phyloP scores from a whole-genome alignment of 1,140 invertebrate species.

The Sinella curviseta region DNA sequence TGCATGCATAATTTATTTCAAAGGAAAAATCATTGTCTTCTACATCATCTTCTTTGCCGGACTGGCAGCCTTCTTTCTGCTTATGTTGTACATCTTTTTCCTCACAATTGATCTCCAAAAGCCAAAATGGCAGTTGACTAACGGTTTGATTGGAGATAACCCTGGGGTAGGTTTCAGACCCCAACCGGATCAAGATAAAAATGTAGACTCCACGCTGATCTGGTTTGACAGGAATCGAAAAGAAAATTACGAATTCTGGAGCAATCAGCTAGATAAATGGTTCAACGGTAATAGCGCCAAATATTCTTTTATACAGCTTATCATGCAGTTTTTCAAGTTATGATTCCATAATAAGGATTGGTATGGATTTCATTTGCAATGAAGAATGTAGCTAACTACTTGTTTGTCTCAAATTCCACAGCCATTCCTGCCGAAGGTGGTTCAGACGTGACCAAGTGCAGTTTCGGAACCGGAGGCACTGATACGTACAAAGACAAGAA shows the following conservation, averaged over 20 bases:
- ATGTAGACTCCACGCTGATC: slow-evolving; percentile 90
- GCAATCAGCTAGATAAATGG: slow-evolving; percentile 69
- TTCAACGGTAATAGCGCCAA: slow-evolving; percentile 67
- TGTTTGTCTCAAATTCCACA: not conserved
- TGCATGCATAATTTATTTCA: not conserved
- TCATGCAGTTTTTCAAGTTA: no score
- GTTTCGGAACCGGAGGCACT: slow-evolving; percentile 9
- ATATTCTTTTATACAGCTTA: not conserved
- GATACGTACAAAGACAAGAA: slow-evolving; percentile 28
- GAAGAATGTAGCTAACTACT: not conserved
- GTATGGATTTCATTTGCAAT: not conserved
- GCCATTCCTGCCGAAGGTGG: slow-evolving; percentile 6
- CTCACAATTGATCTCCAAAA: slow-evolving; percentile 80
- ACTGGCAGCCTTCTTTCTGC: slow-evolving; percentile 84
- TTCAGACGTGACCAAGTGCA: slow-evolving; percentile 3
- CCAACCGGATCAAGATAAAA: slow-evolving; percentile 75
- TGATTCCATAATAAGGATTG: not conserved
- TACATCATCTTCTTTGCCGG: slow-evolving; percentile 89
- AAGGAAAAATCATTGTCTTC: slow-evolving; percentile 89
- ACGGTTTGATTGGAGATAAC: slow-evolving; percentile 85
- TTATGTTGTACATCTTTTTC: slow-evolving; percentile 88
- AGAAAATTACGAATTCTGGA: slow-evolving; percentile 78
- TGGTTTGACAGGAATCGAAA: slow-evolving; percentile 81
- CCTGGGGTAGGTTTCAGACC: slow-evolving; percentile 94
- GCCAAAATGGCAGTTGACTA: slow-evolving; percentile 81